A percentile compares a stretch with the other conserved stretches of the same genome.
phyloP scores from a whole-genome alignment of 2,797 vertebrate species.

The Selene dorsalis region DNA sequence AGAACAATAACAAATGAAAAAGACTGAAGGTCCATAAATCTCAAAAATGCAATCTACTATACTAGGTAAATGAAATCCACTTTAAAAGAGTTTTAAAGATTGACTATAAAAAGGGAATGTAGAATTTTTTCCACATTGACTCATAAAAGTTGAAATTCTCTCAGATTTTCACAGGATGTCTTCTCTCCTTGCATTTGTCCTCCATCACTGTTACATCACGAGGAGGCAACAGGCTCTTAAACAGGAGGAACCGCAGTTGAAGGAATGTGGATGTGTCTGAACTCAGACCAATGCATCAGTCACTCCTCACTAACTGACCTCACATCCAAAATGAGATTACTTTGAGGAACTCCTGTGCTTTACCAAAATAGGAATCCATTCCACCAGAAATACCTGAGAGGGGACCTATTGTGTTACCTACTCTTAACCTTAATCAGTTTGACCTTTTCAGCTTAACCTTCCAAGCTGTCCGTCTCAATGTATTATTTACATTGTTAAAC shows the following conservation, averaged over 20 bases:
- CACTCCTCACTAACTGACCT: constrained; percentile 56
- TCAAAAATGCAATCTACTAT: not conserved
- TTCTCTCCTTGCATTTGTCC: not conserved
- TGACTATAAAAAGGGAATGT: too few relatives aligned
- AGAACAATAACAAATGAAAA: not conserved
- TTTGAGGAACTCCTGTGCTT: constrained; percentile 53
- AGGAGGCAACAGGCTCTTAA: constrained; percentile 37
- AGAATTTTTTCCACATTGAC: not conserved
- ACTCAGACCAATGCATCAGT: constrained; percentile 61
- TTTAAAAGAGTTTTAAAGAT: not conserved
- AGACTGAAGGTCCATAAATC: not conserved
- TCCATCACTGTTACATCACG: constrained; percentile 22
- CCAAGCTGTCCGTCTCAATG: constrained; percentile 12
- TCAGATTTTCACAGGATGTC: constrained; percentile 3
- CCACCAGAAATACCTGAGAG: constrained; percentile 42
- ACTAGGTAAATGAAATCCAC: not conserved
- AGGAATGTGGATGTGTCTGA: constrained; percentile 64
- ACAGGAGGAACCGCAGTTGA: constrained; percentile 37
- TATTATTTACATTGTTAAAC: constrained; percentile 6
- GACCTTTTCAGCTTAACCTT: constrained; percentile 32
- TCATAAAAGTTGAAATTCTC: constrained; percentile 5
- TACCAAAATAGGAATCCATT: constrained; percentile 73
- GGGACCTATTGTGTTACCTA: constrained; percentile 27
- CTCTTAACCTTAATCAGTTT: constrained; percentile 39
- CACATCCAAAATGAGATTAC: constrained; percentile 57